phyloP scores from a whole-genome alignment of 2,113 vertebrate genomes.

The Aegithalos caudatus region DNA sequence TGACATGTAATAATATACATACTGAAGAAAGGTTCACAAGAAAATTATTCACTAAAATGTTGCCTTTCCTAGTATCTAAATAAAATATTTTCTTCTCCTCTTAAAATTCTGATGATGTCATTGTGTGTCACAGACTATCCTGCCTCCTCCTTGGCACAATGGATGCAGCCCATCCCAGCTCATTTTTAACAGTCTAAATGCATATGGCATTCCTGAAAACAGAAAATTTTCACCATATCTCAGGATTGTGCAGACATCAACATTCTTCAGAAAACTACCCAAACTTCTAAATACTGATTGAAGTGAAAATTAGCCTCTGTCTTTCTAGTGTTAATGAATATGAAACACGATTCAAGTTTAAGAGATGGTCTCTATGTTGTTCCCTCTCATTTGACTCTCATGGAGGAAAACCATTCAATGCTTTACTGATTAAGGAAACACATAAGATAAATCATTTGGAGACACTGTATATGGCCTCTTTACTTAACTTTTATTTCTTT shows the following conservation, averaged over 20 bases:
- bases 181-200: not conserved
- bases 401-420: not conserved
- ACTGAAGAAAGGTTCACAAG: not conserved
- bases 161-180: not conserved
- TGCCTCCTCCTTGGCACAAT: not conserved
- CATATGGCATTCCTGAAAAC: not conserved
- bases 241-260: not conserved
- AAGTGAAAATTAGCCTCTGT: not conserved
- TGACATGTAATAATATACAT: not conserved
- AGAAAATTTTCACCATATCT: not conserved
- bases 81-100: not conserved
- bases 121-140: not conserved
- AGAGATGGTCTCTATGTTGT: not conserved
- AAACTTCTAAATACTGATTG: not conserved
- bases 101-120: not conserved
- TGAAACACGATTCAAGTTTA: not conserved
- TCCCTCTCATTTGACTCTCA: fast-evolving
- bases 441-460: not conserved
- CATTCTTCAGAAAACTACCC: not conserved
- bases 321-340: not conserved
- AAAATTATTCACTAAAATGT: not conserved
- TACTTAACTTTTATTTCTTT: not conserved
- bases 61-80: not conserved
- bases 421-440: not conserved
- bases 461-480: not conserved